Evolutionary conservation across 2,113 vertebrate genomes (phyloP).

Genomic region (Syngnathus typhle): DNA sequence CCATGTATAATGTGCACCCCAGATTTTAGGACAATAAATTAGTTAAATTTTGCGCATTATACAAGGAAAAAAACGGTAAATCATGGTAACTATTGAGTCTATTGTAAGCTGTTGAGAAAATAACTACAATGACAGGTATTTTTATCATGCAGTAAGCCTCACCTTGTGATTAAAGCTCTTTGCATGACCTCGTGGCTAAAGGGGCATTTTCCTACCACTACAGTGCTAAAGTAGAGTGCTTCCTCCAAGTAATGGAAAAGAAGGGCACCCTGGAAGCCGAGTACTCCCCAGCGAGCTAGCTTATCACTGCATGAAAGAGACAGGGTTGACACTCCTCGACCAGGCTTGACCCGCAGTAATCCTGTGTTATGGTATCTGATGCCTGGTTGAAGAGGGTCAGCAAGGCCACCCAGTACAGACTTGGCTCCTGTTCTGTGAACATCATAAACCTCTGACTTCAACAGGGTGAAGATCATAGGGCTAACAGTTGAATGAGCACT

Average conservation of each 20-base stretch:
- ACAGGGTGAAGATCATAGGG: neutral
- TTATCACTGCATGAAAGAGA: constrained; percentile 97
- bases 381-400: constrained; percentile 72
- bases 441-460: constrained; percentile 51
- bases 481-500: neutral
- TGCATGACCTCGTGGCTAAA: constrained; percentile 77
- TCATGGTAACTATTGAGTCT: neutral
- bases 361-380: constrained; percentile 77
- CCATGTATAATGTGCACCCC: too few species aligned
- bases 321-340: constrained; percentile 81
- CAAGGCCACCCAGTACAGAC: constrained; percentile 75
- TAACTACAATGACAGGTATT: too few species aligned
- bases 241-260: constrained; percentile 84
- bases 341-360: constrained; percentile 84
- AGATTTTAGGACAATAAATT: too few species aligned
- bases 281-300: constrained; percentile 71
- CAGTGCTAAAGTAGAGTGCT: constrained; percentile 77
- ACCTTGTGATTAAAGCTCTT: constrained; percentile 80
- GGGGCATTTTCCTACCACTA: constrained; percentile 84
- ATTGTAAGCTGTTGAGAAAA: neutral
- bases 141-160: neutral
- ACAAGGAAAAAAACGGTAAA: too few species aligned
- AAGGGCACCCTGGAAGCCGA: constrained; percentile 91
- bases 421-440: constrained; percentile 89
- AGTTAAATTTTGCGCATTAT: too few species aligned